A percentile compares a stretch with the other conserved stretches of the same genome.
phyloP scores from a whole-genome alignment of 2,888 invertebrate species.

The Ochropleura leucogaster region DNA sequence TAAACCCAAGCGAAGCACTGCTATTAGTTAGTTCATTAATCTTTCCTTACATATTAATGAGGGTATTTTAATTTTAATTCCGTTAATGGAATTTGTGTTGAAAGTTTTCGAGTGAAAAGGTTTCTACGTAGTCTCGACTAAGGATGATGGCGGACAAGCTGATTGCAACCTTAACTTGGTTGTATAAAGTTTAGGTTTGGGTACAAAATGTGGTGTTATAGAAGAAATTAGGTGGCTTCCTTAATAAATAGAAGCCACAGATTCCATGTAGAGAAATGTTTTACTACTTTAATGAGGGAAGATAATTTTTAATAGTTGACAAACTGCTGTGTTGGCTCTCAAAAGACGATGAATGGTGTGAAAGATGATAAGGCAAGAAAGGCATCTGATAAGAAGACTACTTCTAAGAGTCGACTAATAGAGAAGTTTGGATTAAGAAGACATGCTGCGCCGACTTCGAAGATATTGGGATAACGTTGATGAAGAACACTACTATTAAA shows the following conservation, averaged over 20 bases:
- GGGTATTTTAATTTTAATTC: constrained; percentile 75
- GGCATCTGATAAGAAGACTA: too few species aligned
- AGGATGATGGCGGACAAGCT: not conserved
- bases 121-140: constrained; percentile 36
- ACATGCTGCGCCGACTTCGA: too few species aligned
- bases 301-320: not conserved
- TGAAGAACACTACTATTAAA: not conserved
- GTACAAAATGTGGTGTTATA: not conserved
- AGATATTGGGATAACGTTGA: too few species aligned
- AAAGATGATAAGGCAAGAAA: too few species aligned
- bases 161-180: constrained; percentile 6
- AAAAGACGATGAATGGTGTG: too few species aligned
- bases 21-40: constrained; percentile 72
- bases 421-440: too few species aligned
- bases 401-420: too few species aligned
- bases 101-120: constrained; percentile 70
- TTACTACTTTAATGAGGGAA: not conserved
- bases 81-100: constrained; percentile 72
- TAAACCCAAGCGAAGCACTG: constrained; percentile 50
- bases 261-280: constrained; percentile 34
- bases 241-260: constrained; percentile 39
- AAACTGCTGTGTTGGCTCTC: too few species aligned
- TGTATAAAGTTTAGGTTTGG: not conserved
- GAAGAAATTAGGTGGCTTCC: constrained; percentile 29
- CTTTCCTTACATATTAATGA: constrained; percentile 74